Conservation (phyloP, 2,113 vertebrate genomes). For the Odobenus rosmarus region DNA sequence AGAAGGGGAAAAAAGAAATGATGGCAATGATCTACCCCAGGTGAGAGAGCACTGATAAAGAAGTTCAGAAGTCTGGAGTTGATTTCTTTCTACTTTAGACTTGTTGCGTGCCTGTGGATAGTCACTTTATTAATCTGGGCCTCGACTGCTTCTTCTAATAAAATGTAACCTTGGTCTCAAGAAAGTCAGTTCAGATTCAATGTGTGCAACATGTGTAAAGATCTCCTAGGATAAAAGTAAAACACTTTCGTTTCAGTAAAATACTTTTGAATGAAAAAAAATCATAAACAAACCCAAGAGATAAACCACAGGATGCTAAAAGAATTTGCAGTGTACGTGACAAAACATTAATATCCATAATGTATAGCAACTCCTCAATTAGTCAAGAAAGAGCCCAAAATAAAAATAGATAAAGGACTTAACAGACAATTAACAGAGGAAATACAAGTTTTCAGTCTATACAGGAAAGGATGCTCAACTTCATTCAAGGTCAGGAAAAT, state of each 20-base stretch:
- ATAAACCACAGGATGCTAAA: slow-evolving; percentile 23
- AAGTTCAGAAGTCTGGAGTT: neutral
- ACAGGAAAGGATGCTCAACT: slow-evolving; percentile 29
- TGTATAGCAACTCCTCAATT: neutral
- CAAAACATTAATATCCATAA: slow-evolving; percentile 15
- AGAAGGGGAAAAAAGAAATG: neutral
- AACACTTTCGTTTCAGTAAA: slow-evolving; percentile 29
- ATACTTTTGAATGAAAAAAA: slow-evolving; percentile 34
- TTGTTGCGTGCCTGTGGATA: neutral
- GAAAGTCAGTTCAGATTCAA: slow-evolving; percentile 18
- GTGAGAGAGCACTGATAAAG: neutral
- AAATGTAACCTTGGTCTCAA: slow-evolving; percentile 33
- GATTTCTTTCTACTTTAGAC: slow-evolving; percentile 45
- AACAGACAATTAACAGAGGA: slow-evolving; percentile 17
- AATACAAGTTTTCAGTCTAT: slow-evolving; percentile 16
- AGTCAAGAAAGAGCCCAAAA: neutral
- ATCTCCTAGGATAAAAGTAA: slow-evolving; percentile 34
- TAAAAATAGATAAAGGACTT: slow-evolving; percentile 7
- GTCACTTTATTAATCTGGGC: neutral
- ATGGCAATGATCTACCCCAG: neutral
- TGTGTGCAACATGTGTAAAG: slow-evolving; percentile 18
- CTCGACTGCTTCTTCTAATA: slow-evolving; percentile 28
- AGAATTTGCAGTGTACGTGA: neutral
- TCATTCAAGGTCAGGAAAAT: slow-evolving; percentile 42
- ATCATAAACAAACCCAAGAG: slow-evolving; percentile 42